Base-by-base conservation (phyloP, 2,797 vertebrate genomes). In the Naso thynnoides region DNA sequence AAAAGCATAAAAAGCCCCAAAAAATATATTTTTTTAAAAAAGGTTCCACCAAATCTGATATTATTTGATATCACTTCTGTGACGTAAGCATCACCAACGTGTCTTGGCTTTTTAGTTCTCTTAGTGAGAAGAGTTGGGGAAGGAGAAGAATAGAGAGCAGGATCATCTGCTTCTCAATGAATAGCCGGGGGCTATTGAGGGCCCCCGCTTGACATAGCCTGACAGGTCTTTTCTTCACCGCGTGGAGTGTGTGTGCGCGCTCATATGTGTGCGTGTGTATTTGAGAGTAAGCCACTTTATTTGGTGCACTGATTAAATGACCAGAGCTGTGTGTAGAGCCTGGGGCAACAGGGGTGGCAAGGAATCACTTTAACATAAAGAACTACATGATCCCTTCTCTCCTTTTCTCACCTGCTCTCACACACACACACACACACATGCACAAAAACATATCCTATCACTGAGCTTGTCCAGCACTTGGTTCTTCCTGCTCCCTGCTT, bases 191-290 rank as follows among this genome's bases (percentile, higher is more conserved):
- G 86, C 85, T 81, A 88, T 80, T 64, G 78, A 86, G 78, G 72
- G 59, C 78, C 85, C 94, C 93, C 86, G 92, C 94, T 92, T 94
- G 93, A 95, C 93, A 90, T 93, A 90, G 60, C 90, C 94, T 90
- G 88, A 91, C 87, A 88, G 83, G 82, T 87, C 86, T 76, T 89
- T 91, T 91, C 88, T 88, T 86, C 70, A 53, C 58, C 8, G 18
- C 44, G 60, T 65, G 64, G 39, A 41, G 45, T 47, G 58, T 45
- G 45, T 55, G 65, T 75, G 56, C 69, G 45, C 7, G 27, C 24
- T 36, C 33, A 53, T 33, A 56, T n/a, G n/a, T 48, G 47, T 58
- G 55, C 49, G 54, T 66, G 62, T 72, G 65, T 76, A 31, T 78
- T 48, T 72, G 48, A 59, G 80, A 73, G 55, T 72, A 73, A 67